These are phyloP conservation scores for Phyllostomus discolor DNA, from an alignment of 2,113 vertebrate genomes.

Conservation along the genomic window DNA sequence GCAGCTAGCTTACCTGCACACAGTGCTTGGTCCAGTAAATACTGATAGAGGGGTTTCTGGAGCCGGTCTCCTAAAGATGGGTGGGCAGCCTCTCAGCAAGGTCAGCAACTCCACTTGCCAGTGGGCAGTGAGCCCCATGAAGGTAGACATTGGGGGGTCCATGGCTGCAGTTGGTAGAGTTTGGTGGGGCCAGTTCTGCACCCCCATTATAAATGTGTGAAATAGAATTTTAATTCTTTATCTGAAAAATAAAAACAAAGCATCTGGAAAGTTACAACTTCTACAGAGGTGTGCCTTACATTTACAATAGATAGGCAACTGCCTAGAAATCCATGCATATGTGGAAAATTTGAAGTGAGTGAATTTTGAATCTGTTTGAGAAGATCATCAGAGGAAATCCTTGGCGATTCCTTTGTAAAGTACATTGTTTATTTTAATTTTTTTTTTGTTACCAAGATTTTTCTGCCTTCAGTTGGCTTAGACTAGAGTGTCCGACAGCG, in stretches of 20 bases:
- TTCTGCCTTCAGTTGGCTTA: not conserved
- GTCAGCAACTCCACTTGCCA: no score
- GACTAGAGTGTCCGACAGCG: not conserved
- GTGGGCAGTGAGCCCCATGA: accelerated
- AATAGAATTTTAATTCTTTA: no score
- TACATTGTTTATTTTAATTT: not conserved
- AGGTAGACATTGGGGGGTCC: accelerated
- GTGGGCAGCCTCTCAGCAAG: not conserved
- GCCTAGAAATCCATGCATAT: not conserved
- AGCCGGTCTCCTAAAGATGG: not conserved
- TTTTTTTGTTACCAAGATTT: not conserved
- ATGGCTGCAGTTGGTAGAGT: accelerated
- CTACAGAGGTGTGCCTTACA: not conserved
- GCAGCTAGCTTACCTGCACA: not conserved
- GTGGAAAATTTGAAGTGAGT: not conserved
- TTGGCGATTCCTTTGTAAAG: not conserved
- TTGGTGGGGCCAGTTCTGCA: accelerated
- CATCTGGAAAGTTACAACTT: not conserved
- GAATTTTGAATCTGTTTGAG: not conserved
- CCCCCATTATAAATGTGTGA: not conserved
- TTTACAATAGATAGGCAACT: no score
- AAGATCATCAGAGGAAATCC: not conserved
- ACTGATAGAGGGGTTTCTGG: not conserved
- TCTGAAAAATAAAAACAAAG: not conserved
- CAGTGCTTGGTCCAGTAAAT: not conserved